Conservation (phyloP, 2,113 vertebrate species). For the Phalacrocorax carbo region DNA sequence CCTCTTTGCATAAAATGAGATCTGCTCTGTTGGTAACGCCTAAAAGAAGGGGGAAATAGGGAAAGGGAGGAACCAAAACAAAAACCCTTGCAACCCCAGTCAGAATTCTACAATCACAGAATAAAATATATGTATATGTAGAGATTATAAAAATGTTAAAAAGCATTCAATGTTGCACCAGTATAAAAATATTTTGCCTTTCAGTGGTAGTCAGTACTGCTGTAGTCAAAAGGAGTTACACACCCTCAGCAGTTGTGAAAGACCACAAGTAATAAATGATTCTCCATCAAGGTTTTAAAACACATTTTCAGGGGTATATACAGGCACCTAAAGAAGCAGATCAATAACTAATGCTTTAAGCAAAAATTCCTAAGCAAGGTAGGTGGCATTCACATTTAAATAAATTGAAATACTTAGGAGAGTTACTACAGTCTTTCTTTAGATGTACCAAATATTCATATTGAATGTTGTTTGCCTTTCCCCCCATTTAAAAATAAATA, state of each 20-base stretch:
- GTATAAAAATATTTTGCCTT: neutral
- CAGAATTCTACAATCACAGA: neutral
- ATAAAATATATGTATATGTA: neutral
- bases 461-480: neutral
- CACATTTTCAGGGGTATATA: neutral
- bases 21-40: neutral
- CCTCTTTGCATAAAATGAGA: neutral
- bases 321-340: neutral
- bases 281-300: neutral
- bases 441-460: neutral
- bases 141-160: neutral
- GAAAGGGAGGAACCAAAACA: neutral
- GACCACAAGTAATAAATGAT: neutral
- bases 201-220: neutral
- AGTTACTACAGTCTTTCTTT: neutral
- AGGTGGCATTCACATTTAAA: neutral
- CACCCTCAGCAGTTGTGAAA: neutral
- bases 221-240: neutral
- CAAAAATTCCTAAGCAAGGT: neutral
- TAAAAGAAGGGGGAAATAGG: neutral
- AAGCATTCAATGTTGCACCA: neutral
- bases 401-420: neutral
- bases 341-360: neutral
- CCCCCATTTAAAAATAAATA: neutral
- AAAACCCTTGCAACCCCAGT: neutral